These are phyloP conservation scores for Alca torda DNA, from an alignment of 2,797 vertebrate genomes.

Conservation along the genomic window DNA sequence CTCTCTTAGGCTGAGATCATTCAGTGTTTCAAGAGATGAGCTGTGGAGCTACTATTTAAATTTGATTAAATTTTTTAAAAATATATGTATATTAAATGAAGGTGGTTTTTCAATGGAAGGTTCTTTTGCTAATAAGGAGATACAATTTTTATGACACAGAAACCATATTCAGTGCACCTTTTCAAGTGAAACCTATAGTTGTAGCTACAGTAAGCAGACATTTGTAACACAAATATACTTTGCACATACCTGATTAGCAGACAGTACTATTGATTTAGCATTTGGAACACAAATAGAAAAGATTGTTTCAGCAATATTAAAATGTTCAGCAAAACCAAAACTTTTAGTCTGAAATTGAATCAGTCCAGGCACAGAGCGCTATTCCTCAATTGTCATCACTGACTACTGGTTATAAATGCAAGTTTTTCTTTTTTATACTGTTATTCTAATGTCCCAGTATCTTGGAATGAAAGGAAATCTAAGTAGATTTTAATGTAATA, in stretches of 20 bases:
- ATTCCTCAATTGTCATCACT: neutral
- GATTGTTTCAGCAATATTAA: neutral
- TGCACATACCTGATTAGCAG: neutral
- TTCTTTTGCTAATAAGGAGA: neutral
- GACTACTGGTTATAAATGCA: neutral
- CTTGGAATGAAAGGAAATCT: neutral
- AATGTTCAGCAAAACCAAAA: neutral
- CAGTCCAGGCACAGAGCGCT: neutral
- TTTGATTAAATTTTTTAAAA: neutral
- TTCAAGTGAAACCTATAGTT: neutral
- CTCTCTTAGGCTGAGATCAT: neutral
- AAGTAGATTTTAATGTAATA: neutral
- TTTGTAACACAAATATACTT: neutral
- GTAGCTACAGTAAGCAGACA: neutral
- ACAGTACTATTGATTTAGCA: neutral
- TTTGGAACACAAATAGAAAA: neutral
- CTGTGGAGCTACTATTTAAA: slow-evolving; percentile 21
- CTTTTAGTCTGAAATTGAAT: neutral
- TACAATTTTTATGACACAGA: neutral
- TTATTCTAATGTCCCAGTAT: neutral
- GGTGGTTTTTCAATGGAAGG: neutral
- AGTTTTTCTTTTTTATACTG: neutral
- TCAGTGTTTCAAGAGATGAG: slow-evolving; percentile 21
- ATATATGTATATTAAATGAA: slow-evolving; percentile 21
- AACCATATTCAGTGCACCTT: neutral